phyloP scores from a whole-genome alignment of 2,888 invertebrate genomes.

The Polydrusus pterygomalis region DNA sequence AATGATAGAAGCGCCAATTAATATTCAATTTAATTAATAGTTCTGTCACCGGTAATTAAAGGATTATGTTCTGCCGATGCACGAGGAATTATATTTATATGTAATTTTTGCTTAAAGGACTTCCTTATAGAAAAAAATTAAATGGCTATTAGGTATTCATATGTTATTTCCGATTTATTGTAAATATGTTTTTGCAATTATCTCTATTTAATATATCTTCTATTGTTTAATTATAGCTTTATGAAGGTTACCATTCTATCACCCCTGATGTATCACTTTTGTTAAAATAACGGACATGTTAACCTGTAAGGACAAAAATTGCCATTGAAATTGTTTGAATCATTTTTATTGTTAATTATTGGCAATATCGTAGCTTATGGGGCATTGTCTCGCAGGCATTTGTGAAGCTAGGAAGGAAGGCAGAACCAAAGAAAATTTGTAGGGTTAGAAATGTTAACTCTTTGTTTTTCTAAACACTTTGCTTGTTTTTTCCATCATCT shows the following conservation, averaged over 20 bases:
- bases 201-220: not conserved
- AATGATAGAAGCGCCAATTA: constrained; percentile 9
- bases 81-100: not conserved
- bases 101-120: not conserved
- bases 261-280: not conserved
- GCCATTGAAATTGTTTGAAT: too few species aligned
- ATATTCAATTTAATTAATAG: constrained; percentile 20
- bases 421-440: too few species aligned
- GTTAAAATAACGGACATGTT: too few species aligned
- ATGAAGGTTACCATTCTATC: not conserved
- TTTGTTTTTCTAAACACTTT: too few species aligned
- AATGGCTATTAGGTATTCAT: not conserved
- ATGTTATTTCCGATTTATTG: constrained; percentile 6
- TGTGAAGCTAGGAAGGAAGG: too few species aligned
- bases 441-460: too few species aligned
- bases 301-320: too few species aligned
- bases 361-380: too few species aligned
- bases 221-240: constrained; percentile 10
- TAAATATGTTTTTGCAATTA: not conserved
- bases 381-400: too few species aligned
- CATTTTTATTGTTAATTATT: too few species aligned
- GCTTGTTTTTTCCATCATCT: too few species aligned
- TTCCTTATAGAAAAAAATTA: not conserved
- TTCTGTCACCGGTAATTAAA: constrained; percentile 19
- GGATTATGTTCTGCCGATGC: not conserved